A percentile compares a stretch with the other conserved stretches of the same genome.
Evolutionary conservation across 1,140 invertebrate species (phyloP).

Genomic region (Brachionus angularis): DNA sequence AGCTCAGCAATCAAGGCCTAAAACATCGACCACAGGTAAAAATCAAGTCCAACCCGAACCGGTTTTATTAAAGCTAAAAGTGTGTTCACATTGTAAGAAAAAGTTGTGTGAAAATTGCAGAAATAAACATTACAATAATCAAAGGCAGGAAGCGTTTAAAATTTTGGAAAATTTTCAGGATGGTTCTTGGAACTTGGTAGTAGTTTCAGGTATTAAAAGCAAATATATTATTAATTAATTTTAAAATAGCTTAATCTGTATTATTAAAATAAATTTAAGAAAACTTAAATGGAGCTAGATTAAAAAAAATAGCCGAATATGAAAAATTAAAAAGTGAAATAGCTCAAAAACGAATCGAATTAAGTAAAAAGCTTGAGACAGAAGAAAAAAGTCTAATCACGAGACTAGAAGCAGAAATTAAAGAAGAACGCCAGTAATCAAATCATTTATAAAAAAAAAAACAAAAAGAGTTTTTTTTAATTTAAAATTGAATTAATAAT

Average conservation of each 20-base stretch:
- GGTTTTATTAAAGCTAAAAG: neutral
- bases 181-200: neutral
- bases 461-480: too few relatives aligned
- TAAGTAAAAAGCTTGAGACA: neutral
- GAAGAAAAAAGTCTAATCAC: neutral
- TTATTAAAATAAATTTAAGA: too few relatives aligned
- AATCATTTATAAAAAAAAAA: neutral
- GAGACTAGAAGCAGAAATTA: slow-evolving; percentile 6
- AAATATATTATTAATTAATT: too few relatives aligned
- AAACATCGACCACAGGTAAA: neutral
- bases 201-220: too few relatives aligned
- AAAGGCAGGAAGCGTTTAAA: slow-evolving; percentile 1
- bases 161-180: neutral
- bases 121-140: slow-evolving; percentile 3
- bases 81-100: slow-evolving; percentile 3
- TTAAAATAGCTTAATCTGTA: too few relatives aligned
- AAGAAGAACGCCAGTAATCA: neutral
- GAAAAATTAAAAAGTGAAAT: slow-evolving; percentile 14
- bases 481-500: neutral
- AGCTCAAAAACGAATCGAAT: neutral
- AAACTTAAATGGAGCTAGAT: neutral
- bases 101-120: neutral
- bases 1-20: too few relatives aligned
- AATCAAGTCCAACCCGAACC: neutral
- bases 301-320: slow-evolving; percentile 25